Conservation (phyloP, 92 coral and sea anemone species). For the Pocillopora meandrina region DNA sequence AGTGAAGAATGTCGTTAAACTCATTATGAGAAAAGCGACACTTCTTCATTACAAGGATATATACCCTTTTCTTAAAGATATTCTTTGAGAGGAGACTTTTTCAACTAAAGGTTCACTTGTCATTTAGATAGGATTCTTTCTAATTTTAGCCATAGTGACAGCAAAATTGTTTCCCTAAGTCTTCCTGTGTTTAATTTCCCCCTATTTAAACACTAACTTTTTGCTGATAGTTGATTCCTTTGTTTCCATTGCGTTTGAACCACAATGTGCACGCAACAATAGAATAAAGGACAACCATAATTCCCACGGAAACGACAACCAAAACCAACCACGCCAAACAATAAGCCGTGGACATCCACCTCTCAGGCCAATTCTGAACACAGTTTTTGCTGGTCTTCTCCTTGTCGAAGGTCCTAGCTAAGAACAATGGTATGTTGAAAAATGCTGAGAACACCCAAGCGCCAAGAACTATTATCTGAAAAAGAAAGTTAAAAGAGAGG, state of each 20-base stretch:
- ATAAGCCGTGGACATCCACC: not conserved
- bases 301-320: not conserved
- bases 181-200: too few relatives aligned
- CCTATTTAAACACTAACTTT: not conserved
- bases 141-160: too few relatives aligned
- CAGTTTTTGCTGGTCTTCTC: not conserved
- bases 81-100: too few relatives aligned
- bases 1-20: too few relatives aligned
- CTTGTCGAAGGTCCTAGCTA: not conserved
- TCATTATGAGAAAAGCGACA: too few relatives aligned
- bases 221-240: not conserved
- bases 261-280: not conserved
- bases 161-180: too few relatives aligned
- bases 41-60: too few relatives aligned
- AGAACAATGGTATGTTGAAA: not conserved
- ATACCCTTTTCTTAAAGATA: too few relatives aligned
- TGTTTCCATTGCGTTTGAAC: not conserved
- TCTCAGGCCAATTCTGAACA: not conserved
- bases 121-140: too few relatives aligned
- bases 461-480: not conserved
- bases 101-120: too few relatives aligned
- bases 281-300: not conserved
- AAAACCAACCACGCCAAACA: not conserved
- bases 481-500: not conserved
- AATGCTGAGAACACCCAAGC: not conserved